Base-by-base conservation (phyloP, 1,140 invertebrate genomes). In the Thaumetopoea pityocampa region DNA sequence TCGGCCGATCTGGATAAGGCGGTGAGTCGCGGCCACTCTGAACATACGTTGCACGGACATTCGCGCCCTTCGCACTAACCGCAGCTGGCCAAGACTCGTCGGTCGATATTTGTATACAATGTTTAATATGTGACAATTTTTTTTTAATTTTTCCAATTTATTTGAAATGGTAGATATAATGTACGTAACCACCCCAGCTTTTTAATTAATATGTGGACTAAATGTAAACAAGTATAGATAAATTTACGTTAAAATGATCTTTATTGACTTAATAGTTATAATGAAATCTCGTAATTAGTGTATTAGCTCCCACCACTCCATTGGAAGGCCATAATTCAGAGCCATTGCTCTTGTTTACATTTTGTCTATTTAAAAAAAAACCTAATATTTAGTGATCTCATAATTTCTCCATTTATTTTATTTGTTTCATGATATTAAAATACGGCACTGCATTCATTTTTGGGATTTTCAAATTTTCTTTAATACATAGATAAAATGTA, bases 381-480 rank as follows among this genome's bases (percentile, higher is more conserved):
- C 29, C 42, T 61, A 45, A 57, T 64, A 57, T 70, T 69, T 66
- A 67, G 67, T 71, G 71, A 78, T 81, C 73, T 76, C 77, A 69
- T 61, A 45, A 67, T 51, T 56, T 64, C 48, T 62, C 53, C 57
- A 64, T 66, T 64, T 57, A 52, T 67, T 68, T 54, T 51, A 49
- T 62, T 46, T 57, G 57, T 54, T 59, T 59, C 30, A 48, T 54
- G 43, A 59, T 11, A 37, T 17, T 41, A 20, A 28, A 28, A 30
- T 23, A 44, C 2, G 34, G 28, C 24, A 32, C 30, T 41, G 37
- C 19, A 41, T 41, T 23, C 30, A 41, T 41, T 41, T 41, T 41
- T 26, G 37, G 37, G 37, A 30, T 41, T 41, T 19, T 41, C 32
- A 27, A 32, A 27, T 30, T 41, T 41, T 32, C 27, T 19, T 30